Conservation (phyloP, 2,797 vertebrate genomes). For the Distichodus sexfasciatus region DNA sequence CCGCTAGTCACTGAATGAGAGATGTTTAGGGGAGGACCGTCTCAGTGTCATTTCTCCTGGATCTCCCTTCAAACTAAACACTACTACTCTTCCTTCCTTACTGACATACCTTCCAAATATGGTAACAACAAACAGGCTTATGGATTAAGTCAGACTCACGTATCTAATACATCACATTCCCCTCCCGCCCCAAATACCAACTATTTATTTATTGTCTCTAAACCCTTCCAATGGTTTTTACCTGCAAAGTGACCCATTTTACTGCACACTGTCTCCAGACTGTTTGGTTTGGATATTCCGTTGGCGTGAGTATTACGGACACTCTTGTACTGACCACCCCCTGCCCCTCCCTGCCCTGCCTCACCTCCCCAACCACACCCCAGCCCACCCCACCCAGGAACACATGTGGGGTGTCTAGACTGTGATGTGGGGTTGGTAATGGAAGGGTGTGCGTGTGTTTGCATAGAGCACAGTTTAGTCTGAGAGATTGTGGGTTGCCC, state of each 20-base stretch:
- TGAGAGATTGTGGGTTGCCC: slow-evolving; percentile 39
- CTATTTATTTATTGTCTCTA: background rate
- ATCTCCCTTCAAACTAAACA: background rate
- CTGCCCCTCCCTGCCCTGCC: too few species aligned
- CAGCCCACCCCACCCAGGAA: too few species aligned
- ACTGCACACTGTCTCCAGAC: background rate
- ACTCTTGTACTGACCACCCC: background rate
- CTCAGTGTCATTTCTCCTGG: background rate
- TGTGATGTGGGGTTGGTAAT: slow-evolving; percentile 44
- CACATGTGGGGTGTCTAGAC: slow-evolving; percentile 47
- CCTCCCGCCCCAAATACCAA: slow-evolving; percentile 9
- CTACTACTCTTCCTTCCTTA: background rate
- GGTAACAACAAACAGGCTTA: background rate
- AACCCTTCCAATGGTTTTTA: slow-evolving; percentile 5
- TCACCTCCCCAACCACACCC: slow-evolving; percentile 17
- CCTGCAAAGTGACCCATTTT: background rate
- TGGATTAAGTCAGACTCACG: background rate
- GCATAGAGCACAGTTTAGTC: slow-evolving; percentile 48
- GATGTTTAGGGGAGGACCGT: background rate
- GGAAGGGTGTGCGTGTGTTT: slow-evolving; percentile 39
- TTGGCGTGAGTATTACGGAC: slow-evolving; percentile 15
- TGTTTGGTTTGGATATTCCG: background rate
- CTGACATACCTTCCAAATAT: slow-evolving; percentile 8
- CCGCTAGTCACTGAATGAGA: background rate
- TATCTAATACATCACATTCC: background rate